Evolutionary conservation across 1,140 invertebrate species (phyloP), one percentile per base, ranked within the genome.

Genomic region (Hypothenemus hampei): DNA sequence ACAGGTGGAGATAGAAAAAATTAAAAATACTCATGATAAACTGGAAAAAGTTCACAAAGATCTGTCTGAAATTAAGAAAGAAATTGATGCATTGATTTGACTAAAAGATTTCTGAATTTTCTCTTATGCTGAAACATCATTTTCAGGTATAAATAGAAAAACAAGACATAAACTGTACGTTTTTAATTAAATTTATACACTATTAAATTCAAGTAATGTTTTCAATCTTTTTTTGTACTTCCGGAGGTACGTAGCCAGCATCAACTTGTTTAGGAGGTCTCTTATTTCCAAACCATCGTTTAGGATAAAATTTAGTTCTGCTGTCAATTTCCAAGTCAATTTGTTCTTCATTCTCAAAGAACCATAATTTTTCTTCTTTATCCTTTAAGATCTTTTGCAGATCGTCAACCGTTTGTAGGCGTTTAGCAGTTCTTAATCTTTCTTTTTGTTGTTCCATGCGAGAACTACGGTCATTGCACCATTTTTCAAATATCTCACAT

Each of bases 1-100:
- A 66, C 91, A 93, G 77, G 89, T 93, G 66, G 90, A 93, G 67
- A 81, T 78, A 26, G 91, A 95, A 70, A n/a, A 83, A 53, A 75
- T 81, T 16, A 91, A 91, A 69, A 90, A 89, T 72, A 83, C 88
- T n/a, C 77, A 81, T 56, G 82, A 81, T 23, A 93, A 91, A 72
- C 73, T 96, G 49, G 82, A 90, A 67, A 82, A 91, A 70, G 89
- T 95, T 51, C 84, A 83, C 26, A 78, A 79, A 15, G 92, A 96
- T 79, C 81, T 93, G 23, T 75, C 82, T 59, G 84, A 89, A 73
- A 87, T 94, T 72, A 85, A 86, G 72, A 82, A 86, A 67, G 87
- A 91, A 75, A 82, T 77, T 72, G 73, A 74, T 47, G 33, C 58
- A 19, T 31, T 65, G 18, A 26, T 51, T 16, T 43, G 39, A 51